Base-by-base conservation (phyloP, 2,797 vertebrate species). In the Ptychadena robeensis region DNA sequence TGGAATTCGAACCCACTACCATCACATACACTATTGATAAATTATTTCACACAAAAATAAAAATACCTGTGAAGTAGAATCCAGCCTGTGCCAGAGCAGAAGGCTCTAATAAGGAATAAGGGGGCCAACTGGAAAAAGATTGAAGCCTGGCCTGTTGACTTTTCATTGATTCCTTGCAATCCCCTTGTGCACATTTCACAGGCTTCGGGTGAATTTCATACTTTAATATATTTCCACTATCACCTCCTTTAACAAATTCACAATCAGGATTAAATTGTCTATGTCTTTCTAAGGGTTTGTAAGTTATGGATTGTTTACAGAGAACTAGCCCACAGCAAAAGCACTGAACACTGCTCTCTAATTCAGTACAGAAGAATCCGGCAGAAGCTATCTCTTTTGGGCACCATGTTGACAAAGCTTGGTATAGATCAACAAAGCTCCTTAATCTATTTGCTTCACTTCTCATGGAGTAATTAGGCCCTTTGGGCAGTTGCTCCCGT, bases 401-500 rank as follows among this genome's bases (percentile, higher is more conserved):
- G 14, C 72, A 34, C 78, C 79, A 85, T 0, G 53, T 2, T 3
- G 82, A 86, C 3, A 10, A 31, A 18, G 1, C 25, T 4, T 44
- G 14, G 1, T 6, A 0, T 12, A 0, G 34, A 32, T 79, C 11
- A 68, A 61, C 18, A 72, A 34, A 27, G 89, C 89, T 0, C 78
- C 86, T 86, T 2, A 90, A 63, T 22, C 88, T 68, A 11, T 73
- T 85, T n/a, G 30, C 34, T 48, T 91, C 88, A 2, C 79, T 90
- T 69, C 86, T 86, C 88, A 90, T 89, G 0, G 34, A 27, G 15
- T 84, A 30, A 31, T 86, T 88, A 57, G 88, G 89, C 15, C 82
- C 79, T 28, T 67, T 85, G 64, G 63, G 71, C 70, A 86, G 64
- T 61, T 86, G 78, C 0, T 65, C 64, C 0, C 59, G 14, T 8